phyloP scores from a whole-genome alignment of 2,888 invertebrate species.

The Eulithis testata region DNA sequence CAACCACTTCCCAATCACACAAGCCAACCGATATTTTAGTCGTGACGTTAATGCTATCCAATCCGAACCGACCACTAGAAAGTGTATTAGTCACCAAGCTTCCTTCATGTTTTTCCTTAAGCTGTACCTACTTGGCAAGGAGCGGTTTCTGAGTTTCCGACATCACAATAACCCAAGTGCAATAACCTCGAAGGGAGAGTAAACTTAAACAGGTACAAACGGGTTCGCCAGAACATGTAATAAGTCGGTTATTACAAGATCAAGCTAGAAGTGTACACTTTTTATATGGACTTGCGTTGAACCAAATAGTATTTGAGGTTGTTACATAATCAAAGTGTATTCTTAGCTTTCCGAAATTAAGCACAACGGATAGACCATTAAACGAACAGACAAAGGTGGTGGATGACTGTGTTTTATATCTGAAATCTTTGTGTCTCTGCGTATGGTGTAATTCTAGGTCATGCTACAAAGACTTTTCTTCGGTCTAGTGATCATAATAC shows the following conservation, averaged over 20 bases:
- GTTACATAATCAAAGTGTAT: background rate
- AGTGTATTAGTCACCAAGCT: constrained; percentile 22
- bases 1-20: too few species aligned
- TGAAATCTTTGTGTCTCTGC: background rate
- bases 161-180: constrained; percentile 39
- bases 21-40: background rate
- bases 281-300: constrained; percentile 19
- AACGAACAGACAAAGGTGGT: too few species aligned
- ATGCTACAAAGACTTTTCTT: background rate
- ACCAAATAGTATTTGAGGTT: background rate
- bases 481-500: background rate
- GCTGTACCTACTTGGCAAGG: constrained; percentile 13
- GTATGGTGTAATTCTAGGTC: background rate
- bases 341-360: too few species aligned
- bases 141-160: constrained; percentile 32
- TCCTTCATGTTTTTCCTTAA: constrained; percentile 23
- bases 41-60: background rate
- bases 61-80: constrained; percentile 8
- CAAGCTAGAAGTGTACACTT: constrained; percentile 31
- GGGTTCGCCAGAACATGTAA: constrained; percentile 38
- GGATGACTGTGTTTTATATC: background rate
- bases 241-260: constrained; percentile 19
- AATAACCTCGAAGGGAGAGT: constrained; percentile 47
- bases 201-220: constrained; percentile 41
- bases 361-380: too few species aligned